These are phyloP conservation scores for Strigamia crassipes DNA, from an alignment of 2,888 invertebrate genomes.

Conservation along the genomic window DNA sequence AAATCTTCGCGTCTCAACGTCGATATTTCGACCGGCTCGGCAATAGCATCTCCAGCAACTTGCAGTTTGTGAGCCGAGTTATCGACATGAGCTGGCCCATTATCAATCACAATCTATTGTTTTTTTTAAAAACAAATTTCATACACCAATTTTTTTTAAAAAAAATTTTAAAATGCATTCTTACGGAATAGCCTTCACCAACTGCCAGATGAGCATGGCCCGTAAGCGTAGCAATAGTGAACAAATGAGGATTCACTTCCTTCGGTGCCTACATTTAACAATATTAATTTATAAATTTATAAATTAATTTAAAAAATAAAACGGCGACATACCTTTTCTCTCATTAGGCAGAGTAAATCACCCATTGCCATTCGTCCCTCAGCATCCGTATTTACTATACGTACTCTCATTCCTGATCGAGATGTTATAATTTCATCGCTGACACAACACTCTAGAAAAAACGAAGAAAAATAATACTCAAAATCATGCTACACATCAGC, in stretches of 20 bases:
- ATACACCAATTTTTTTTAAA: neutral
- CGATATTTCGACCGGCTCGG: constrained; percentile 79
- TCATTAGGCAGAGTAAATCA: constrained; percentile 79
- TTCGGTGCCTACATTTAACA: constrained; percentile 63
- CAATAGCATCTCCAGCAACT: constrained; percentile 70
- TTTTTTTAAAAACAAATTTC: neutral
- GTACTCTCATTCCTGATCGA: constrained; percentile 79
- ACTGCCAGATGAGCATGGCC: constrained; percentile 74
- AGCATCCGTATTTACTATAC: constrained; percentile 93
- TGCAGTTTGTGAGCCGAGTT: constrained; percentile 69
- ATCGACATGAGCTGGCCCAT: constrained; percentile 69
- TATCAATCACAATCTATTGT: constrained; percentile 70
- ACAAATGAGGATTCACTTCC: constrained; percentile 78
- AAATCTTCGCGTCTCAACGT: constrained; percentile 69
- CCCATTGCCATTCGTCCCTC: constrained; percentile 94
- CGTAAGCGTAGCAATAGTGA: constrained; percentile 88
- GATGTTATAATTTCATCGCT: constrained; percentile 86
- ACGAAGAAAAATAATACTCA: neutral
- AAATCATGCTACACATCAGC: neutral
- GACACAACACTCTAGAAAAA: constrained; percentile 79
- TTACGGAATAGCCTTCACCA: constrained; percentile 67
- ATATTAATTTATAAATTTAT: neutral
- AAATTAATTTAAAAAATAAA: neutral
- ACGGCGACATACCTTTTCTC: constrained; percentile 56
- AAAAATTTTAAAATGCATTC: constrained; percentile 47